Base-by-base conservation (phyloP, 2,113 vertebrate species). In the Hipposideros armiger region DNA sequence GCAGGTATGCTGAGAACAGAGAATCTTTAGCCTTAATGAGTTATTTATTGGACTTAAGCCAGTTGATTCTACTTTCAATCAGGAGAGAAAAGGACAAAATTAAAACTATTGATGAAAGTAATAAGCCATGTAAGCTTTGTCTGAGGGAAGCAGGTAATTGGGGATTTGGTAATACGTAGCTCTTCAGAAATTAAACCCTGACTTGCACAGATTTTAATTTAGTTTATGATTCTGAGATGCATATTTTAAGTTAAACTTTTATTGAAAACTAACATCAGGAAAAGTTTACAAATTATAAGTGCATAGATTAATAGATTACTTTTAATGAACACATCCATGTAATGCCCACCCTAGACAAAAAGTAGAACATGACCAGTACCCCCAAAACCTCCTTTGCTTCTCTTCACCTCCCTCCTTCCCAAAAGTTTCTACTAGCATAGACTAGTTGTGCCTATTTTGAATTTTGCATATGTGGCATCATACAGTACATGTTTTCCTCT, bases 51-150 rank as follows among this genome's bases (percentile, higher is more conserved):
- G 73, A 19, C 69, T 87, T 52, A 89, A 86, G 56, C 30, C 24
- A 91, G 17, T 52, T 52, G 45, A 91, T 2, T 45, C 42, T 60
- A 80, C 30, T 30, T 83, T 95, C 16, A 11, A 28, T 87, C 74
- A 91, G 6, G 19, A 86, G 17, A 67, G 54, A 89, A 95, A 93
- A 89, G 50, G 91, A 70, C n/a, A 93, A 91, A 93, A 74, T 91
- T 83, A 76, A 94, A 93, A 74, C 28, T 94, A 78, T 62, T 91
- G 85, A 94, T 92, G 81, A 76, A 95, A 88, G 40, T 67, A 85
- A 88, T 90, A 88, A 95, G 47, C 32, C 26, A 50, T n/a, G 15
- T 86, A 60, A 69, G 2, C 15, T 73, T 17, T 64, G 11, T n/a
- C 42, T 78, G 50, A 64, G 67, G 67, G 22, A 74, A 89, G 7